Conservation (phyloP, 2,888 invertebrate genomes). For the Agonopterix arenella region DNA sequence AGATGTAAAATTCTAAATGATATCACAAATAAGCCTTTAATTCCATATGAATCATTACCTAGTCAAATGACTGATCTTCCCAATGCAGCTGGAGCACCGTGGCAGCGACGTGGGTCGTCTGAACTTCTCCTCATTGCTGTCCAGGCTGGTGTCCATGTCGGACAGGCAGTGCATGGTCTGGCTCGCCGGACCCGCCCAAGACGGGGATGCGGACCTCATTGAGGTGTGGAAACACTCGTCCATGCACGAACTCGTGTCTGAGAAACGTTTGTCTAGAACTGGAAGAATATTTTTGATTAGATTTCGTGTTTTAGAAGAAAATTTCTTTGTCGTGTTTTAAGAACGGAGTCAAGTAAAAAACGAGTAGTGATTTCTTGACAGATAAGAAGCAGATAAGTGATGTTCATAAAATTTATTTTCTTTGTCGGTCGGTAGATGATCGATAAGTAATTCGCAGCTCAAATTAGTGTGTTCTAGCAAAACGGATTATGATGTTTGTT, state of each 20-base stretch:
- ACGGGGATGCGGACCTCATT: conserved; percentile 58
- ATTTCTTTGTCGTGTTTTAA: too few relatives aligned
- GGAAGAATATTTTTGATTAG: conserved; percentile 5
- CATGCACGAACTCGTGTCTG: conserved; percentile 61
- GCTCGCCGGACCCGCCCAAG: conserved; percentile 56
- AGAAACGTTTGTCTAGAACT: conserved; percentile 68
- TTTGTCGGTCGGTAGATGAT: too few relatives aligned
- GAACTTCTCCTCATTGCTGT: conserved; percentile 61
- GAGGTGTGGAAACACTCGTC: conserved; percentile 66
- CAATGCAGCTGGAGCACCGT: conserved; percentile 86
- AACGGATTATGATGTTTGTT: too few relatives aligned
- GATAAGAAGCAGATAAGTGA: too few relatives aligned
- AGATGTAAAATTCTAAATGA: too few relatives aligned
- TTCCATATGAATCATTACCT: conserved; percentile 32
- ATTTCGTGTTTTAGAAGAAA: too few relatives aligned
- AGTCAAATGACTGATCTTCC: conserved; percentile 84
- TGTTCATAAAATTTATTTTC: too few relatives aligned
- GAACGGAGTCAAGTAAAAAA: too few relatives aligned
- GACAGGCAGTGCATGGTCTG: conserved; percentile 70
- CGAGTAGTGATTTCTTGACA: too few relatives aligned
- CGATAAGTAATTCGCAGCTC: too few relatives aligned
- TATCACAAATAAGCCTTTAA: too few relatives aligned
- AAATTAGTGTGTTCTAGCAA: too few relatives aligned
- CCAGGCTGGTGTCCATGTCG: conserved; percentile 57
- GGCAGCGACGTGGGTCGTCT: conserved; percentile 68